phyloP scores from a whole-genome alignment of 1,140 invertebrate species.

The Batillaria attramentaria region DNA sequence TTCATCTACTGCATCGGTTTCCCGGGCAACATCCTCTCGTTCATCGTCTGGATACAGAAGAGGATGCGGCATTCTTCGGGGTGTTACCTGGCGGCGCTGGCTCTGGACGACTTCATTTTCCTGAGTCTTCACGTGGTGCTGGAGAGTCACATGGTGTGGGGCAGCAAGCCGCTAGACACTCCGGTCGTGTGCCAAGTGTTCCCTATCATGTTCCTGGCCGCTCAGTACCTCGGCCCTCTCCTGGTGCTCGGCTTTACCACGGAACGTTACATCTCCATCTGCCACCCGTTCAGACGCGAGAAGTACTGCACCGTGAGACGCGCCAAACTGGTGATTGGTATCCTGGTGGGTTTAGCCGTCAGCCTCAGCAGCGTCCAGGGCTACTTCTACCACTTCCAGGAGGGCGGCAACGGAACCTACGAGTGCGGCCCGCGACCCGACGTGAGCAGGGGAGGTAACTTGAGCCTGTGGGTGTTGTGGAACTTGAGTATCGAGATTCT shows the following conservation, averaged over 20 bases:
- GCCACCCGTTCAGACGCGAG: slow-evolving; percentile 85
- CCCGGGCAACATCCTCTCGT: slow-evolving; percentile 67
- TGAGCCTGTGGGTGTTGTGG: slow-evolving; percentile 60
- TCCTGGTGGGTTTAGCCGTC: slow-evolving; percentile 47
- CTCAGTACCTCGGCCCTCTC: slow-evolving; percentile 68
- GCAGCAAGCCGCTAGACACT: slow-evolving; percentile 48
- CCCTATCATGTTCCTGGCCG: slow-evolving; percentile 59
- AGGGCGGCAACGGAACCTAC: neutral
- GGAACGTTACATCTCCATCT: slow-evolving; percentile 96
- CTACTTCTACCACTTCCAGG: slow-evolving; percentile 62
- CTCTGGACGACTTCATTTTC: slow-evolving; percentile 67
- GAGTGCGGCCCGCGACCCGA: neutral
- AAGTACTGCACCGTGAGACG: slow-evolving; percentile 82
- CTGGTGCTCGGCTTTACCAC: slow-evolving; percentile 85
- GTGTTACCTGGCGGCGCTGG: slow-evolving; percentile 68
- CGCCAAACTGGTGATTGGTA: slow-evolving; percentile 73
- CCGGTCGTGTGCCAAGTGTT: slow-evolving; percentile 64
- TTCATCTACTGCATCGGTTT: slow-evolving; percentile 66
- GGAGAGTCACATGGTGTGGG: slow-evolving; percentile 65
- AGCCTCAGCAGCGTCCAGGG: slow-evolving; percentile 57
- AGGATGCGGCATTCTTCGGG: slow-evolving; percentile 69
- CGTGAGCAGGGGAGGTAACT: slow-evolving; percentile 44
- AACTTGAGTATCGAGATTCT: slow-evolving; percentile 62
- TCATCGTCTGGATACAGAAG: slow-evolving; percentile 68
- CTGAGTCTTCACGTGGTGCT: slow-evolving; percentile 62